These are phyloP conservation scores for Sebastes flavidus DNA, from an alignment of 2,797 vertebrate species.

Conservation along the genomic window DNA sequence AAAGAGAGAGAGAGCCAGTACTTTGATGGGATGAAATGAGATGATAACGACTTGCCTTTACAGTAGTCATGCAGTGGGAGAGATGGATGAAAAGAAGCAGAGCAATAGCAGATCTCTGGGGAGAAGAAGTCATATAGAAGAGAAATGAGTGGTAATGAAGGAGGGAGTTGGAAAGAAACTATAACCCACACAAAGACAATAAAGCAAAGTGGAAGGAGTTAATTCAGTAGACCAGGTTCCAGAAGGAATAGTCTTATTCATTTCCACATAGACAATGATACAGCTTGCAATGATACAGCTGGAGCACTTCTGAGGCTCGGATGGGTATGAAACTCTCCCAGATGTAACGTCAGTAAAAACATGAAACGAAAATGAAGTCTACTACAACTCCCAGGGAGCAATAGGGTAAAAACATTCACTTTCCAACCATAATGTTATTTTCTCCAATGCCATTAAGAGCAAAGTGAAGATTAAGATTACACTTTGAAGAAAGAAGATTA, in stretches of 20 bases:
- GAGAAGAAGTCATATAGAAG: background rate
- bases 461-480: background rate
- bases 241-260: background rate
- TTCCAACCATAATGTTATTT: background rate
- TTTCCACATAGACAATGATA: background rate
- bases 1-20: background rate
- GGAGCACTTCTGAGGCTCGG: background rate
- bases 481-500: background rate
- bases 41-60: constrained; percentile 38
- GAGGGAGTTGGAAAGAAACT: background rate
- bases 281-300: background rate
- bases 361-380: background rate
- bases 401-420: background rate
- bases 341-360: background rate
- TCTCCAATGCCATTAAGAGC: background rate
- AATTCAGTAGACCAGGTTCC: background rate
- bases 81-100: background rate
- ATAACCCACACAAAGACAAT: background rate
- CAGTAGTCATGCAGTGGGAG: background rate
- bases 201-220: background rate
- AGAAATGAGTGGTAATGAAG: constrained; percentile 13
- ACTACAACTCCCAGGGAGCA: background rate
- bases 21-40: constrained; percentile 15
- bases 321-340: background rate
- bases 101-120: constrained; percentile 14